Conservation (phyloP, 2,113 vertebrate species). For the Boulengeromyrus knoepffleri region DNA sequence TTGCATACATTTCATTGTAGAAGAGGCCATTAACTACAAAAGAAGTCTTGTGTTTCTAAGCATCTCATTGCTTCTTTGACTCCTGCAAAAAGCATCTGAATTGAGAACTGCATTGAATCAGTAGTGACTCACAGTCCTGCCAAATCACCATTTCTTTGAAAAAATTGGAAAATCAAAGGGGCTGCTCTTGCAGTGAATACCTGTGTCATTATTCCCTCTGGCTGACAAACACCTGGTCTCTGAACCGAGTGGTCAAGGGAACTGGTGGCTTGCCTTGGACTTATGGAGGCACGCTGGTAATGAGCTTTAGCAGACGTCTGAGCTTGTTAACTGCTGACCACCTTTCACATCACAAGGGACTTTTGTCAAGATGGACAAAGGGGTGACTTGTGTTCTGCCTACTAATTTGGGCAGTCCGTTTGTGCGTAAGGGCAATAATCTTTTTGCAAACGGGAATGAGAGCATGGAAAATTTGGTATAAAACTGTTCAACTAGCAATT, state of each 20-base stretch:
- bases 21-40: background rate
- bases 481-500: background rate
- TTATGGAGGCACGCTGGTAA: background rate
- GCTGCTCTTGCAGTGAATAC: background rate
- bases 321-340: background rate
- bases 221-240: background rate
- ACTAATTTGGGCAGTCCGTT: background rate
- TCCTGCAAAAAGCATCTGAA: background rate
- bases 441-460: background rate
- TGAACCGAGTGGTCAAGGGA: background rate
- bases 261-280: background rate
- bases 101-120: background rate
- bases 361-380: background rate
- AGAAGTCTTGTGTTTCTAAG: background rate
- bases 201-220: background rate
- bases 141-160: background rate
- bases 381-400: background rate
- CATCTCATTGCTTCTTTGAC: background rate
- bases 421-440: background rate
- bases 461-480: background rate
- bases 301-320: background rate
- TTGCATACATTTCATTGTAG: background rate
- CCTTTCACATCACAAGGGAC: background rate
- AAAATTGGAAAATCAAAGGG: background rate
- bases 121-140: background rate